Evolutionary conservation across 2,888 invertebrate species (phyloP), one percentile per base, ranked within the genome.

Genomic region (Ormyrus thymus): DNA sequence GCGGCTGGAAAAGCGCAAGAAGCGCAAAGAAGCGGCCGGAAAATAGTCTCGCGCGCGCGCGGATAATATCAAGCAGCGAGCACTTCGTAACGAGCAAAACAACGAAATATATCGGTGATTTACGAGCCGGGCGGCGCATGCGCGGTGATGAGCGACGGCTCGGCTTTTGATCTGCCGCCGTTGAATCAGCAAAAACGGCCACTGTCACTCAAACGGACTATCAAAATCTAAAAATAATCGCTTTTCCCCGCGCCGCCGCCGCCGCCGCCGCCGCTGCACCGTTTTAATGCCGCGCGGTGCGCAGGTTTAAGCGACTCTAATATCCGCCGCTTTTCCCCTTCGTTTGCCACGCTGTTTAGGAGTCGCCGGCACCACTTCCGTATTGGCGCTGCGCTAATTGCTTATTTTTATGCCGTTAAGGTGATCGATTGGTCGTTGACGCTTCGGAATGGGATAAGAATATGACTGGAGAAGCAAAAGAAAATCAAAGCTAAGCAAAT

Each of bases 71-170:
- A 82, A 80, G 55, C n/a, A 15, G 53, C 55, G 69, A 56, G 72
- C 73, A 78, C 73, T 78, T 73, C 82, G 83, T 86, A 86, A 86
- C 85, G 84, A 86, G 86, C 87, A 86, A 86, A 87, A 86, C 86
- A 86, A 85, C 83, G 85, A 84, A 83, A 84, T 84, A 84, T 84
- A 86, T 85, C 81, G 83, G 75, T 87, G 86, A 87, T 87, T 87
- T 86, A 87, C 84, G 84, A 83, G 82, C 81, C 80, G 81, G 80
- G 82, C 72, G 53, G 78, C 78, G 79, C 80, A 82, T 82, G 82
- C 83, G 82, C 83, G 81, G 83, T 83, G 82, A 83, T 82, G 79
- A 82, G 80, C 75, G 82, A 82, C 82, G 83, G 82, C 29, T 29
- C 80, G 70, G 53, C 84, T 83, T 84, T 84, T 83, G 84, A 84